A percentile compares a stretch with the other conserved stretches of the same genome.
phyloP scores from a whole-genome alignment of 2,888 invertebrate species.

The Pandemis corylana region DNA sequence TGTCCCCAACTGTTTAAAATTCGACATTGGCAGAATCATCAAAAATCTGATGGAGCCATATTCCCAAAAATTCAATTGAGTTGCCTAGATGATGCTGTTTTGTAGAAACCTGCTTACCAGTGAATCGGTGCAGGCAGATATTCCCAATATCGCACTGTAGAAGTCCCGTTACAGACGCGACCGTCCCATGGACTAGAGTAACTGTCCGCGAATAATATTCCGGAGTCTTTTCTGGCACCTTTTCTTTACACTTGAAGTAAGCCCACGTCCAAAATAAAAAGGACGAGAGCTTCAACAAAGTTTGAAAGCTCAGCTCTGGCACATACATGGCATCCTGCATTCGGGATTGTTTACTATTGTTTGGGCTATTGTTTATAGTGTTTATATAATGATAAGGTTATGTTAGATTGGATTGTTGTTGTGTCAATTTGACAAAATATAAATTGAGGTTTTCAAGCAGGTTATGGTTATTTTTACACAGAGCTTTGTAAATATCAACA shows the following conservation, averaged over 20 bases:
- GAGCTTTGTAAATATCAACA: background rate
- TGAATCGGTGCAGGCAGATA: slow-evolving; percentile 57
- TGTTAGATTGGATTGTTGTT: slow-evolving; percentile 4
- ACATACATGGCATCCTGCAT: slow-evolving; percentile 56
- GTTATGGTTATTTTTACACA: background rate
- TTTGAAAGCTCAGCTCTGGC: slow-evolving; percentile 57
- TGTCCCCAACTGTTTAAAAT: no score
- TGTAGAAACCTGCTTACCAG: slow-evolving; percentile 55
- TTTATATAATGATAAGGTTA: background rate
- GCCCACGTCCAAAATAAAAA: slow-evolving; percentile 69
- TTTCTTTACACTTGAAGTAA: slow-evolving; percentile 57
- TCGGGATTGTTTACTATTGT: background rate
- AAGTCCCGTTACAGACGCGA: slow-evolving; percentile 64
- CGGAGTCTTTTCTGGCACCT: slow-evolving; percentile 53
- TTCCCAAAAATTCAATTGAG: no score
- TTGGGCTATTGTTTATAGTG: background rate
- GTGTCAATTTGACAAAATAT: slow-evolving; percentile 18
- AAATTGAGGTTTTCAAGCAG: background rate
- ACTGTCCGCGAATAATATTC: slow-evolving; percentile 72
- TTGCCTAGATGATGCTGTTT: no score
- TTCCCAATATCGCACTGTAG: slow-evolving; percentile 63
- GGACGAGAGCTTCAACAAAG: slow-evolving; percentile 64
- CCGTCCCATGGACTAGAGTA: slow-evolving; percentile 69
- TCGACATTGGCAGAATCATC: no score
- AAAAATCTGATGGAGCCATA: no score